Evolutionary conservation across 1,140 invertebrate species (phyloP).

Genomic region (Geopemphigus sp.): DNA sequence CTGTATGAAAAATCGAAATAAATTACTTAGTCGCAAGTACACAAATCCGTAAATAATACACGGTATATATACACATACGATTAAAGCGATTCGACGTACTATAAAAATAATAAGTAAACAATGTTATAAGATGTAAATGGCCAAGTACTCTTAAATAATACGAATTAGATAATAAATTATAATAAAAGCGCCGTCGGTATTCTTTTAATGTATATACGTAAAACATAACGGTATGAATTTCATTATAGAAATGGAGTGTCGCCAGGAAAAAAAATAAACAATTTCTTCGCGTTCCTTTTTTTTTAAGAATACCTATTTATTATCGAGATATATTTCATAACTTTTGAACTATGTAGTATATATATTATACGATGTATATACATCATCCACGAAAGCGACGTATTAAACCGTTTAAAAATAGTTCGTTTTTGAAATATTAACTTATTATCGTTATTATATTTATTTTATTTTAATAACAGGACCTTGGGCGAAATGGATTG

Average conservation of each 20-base stretch:
- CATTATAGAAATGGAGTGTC: neutral
- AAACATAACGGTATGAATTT: neutral
- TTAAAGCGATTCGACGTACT: neutral
- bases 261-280: constrained; percentile 15
- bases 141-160: neutral
- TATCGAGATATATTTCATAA: neutral
- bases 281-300: neutral
- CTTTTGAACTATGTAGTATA: neutral
- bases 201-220: neutral
- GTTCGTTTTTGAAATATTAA: too few species aligned
- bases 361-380: neutral
- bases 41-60: too few species aligned
- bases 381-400: too few species aligned
- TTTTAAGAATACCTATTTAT: constrained; percentile 9
- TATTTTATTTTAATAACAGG: too few species aligned
- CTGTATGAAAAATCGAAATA: neutral
- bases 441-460: too few species aligned
- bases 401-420: too few species aligned
- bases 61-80: too few species aligned
- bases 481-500: too few species aligned
- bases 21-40: too few species aligned
- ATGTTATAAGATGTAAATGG: neutral
- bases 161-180: neutral
- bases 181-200: neutral
- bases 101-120: neutral